These are phyloP conservation scores for Rhopalosiphum maidis DNA, from an alignment of 1,140 invertebrate species.

Conservation along the genomic window DNA sequence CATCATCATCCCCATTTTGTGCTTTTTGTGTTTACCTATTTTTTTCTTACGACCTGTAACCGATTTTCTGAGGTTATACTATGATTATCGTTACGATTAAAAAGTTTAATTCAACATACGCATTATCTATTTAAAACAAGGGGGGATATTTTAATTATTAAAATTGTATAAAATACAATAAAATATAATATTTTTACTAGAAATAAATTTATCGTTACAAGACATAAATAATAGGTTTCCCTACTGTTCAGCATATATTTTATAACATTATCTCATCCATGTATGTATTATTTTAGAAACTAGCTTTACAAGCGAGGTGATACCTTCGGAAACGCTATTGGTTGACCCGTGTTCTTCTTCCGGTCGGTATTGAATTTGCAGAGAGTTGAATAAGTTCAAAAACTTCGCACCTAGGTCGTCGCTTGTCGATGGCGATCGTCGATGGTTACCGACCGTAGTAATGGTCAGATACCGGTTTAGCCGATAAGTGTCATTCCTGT, in stretches of 20 bases:
- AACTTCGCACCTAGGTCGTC: not conserved
- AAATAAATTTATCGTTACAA: not conserved
- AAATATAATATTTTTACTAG: not conserved
- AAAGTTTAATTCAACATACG: not conserved
- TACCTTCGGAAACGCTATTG: not conserved
- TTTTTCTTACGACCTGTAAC: constrained; percentile 38
- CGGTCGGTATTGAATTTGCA: not conserved
- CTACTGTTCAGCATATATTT: not conserved
- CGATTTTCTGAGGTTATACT: not conserved
- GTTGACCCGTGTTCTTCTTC: not conserved
- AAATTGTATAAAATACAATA: not conserved
- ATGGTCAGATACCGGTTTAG: not conserved
- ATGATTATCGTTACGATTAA: not conserved
- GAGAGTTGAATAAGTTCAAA: not conserved
- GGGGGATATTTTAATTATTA: not conserved
- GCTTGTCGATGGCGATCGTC: not conserved
- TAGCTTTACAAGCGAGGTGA: not conserved
- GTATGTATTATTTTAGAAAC: not conserved
- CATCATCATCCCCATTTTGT: constrained; percentile 43
- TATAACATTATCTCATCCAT: not conserved
- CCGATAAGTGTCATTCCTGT: not conserved
- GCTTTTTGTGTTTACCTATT: not conserved
- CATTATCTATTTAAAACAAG: not conserved
- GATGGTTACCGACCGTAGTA: not conserved
- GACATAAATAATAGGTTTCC: not conserved